Base-by-base conservation (phyloP, 1,140 invertebrate genomes). In the Drosophila burlai region DNA sequence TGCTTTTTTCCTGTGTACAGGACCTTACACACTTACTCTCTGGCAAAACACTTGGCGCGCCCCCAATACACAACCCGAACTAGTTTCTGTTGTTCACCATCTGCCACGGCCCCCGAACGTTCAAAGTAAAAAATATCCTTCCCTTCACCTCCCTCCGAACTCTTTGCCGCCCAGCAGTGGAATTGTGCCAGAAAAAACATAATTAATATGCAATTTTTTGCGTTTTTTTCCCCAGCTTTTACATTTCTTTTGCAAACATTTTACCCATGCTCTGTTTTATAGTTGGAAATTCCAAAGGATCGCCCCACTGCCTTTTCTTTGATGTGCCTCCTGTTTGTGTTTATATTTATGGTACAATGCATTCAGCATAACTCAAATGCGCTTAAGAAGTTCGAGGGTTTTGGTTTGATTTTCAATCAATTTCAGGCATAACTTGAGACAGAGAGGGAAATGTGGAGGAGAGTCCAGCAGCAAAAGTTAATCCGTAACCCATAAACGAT, bases 151-250 rank as follows among this genome's bases (percentile, higher is more conserved):
- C 11, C 57, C 26, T 34, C 2, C 52, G 36, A 71, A 67, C 52
- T 11, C 55, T 42, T 40, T 61, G 43, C 26, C 31, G 54, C 80
- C 77, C 46, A 36, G 29, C 60, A 61, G 68, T 75, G 81, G 75
- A 90, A 87, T 77, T 87, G 85, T 87, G 84, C 84, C 85, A 90
- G 85, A 83, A 89, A 55, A 87, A 89, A 89, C 84, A 87, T 87
- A 87, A 87, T 87, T 87, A 87, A 87, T 87, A 87, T 87, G 85
- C 85, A 87, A 87, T 87, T 89, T 76, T 87, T 80, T 84, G 72
- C 72, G 71, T 76, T 81, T 89, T 86, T 83, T 74, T 58, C 9
- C 9, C 72, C 81, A 61, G 42, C 66, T 79, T 69, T 74, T 66
- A 61, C 72, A 61, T 77, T 72, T 68, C 73, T 80, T 67, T 76